Evolutionary conservation across 2,113 vertebrate genomes (phyloP), one percentile per base, ranked within the genome.

Genomic region (Tenebrosternarchus preto): DNA sequence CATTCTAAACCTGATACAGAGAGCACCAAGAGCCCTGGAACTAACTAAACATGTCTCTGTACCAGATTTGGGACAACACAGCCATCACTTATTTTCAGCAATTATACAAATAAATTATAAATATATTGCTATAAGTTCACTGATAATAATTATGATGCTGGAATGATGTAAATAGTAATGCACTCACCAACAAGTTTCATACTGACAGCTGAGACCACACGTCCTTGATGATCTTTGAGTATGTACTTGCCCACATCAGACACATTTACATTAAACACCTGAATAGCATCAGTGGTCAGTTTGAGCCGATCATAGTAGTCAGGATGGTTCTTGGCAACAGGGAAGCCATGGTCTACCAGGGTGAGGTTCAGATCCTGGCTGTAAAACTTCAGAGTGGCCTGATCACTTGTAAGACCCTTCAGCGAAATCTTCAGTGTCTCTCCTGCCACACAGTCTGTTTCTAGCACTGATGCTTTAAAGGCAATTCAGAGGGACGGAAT

Each of bases 151-250:
- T 3, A 50, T 24, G 24, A 24, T 24, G 1, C 5, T 24, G 50
- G 27, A 36, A 53, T n/a, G 11, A 43, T 56, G 55, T 55, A 50
- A 7, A 33, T 24, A 66, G 33, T 20, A 9, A 6, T 1, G 7
- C n/a, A 73, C 83, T 57, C 25, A 91, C 91, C 89, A 55, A 87
- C 88, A 20, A 92, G 76, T 17, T 85, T 74, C 89, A 91, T 85
- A 66, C 50, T 84, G 56, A 81, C 87, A 8, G 87, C 15, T 19
- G 88, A 87, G 63, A 90, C 86, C 36, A 25, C 0, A 1, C 86
- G 75, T 27, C 22, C 1, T 22, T 22, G 76, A 9, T 15, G 56
- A 81, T 92, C 84, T 4, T 0, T 83, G 22, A 92, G 86, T 5
- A 6, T 56, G 75, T 92, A 92, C 11, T 7, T 80, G 3, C 91